phyloP scores from a whole-genome alignment of 37 sponge, comb jelly and placozoan species.

The Aphrocallistes beatrix region DNA sequence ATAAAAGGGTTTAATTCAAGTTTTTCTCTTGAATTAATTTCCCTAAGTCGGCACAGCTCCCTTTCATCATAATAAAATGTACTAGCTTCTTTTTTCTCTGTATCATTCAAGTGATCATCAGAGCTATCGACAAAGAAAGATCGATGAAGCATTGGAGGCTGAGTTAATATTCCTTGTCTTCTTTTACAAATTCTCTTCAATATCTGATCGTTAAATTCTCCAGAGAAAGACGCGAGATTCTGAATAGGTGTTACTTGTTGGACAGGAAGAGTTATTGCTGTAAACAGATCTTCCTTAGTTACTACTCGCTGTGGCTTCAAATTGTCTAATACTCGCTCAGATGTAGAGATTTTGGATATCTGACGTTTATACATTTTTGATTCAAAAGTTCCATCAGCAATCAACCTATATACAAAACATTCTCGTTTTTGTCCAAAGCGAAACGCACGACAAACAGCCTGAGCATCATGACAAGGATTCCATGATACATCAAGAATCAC shows the following conservation, averaged over 20 bases:
- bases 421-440: constrained; percentile 82
- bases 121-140: not conserved
- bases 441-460: constrained; percentile 92
- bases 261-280: not conserved
- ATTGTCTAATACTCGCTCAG: not conserved
- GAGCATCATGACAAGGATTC: constrained; percentile 97
- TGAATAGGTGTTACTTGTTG: not conserved
- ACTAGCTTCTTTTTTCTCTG: not conserved
- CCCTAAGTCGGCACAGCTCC: not conserved
- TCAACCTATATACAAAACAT: constrained; percentile 80
- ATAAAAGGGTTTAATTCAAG: too few relatives aligned
- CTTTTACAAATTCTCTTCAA: not conserved
- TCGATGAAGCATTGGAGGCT: not conserved
- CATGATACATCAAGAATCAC: constrained; percentile 89
- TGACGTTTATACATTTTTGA: constrained; percentile 85
- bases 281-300: not conserved
- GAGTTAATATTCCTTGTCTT: not conserved
- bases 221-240: not conserved
- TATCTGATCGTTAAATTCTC: not conserved
- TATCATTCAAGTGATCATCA: not conserved
- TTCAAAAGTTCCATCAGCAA: constrained; percentile 84
- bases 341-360: constrained; percentile 47
- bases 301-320: not conserved
- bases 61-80: not conserved
- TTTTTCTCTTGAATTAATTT: not conserved